A percentile compares a stretch with the other conserved stretches of the same genome.
These are phyloP conservation scores for Podocnemis expansa DNA, from an alignment of 2,113 vertebrate species.

Conservation along the genomic window DNA sequence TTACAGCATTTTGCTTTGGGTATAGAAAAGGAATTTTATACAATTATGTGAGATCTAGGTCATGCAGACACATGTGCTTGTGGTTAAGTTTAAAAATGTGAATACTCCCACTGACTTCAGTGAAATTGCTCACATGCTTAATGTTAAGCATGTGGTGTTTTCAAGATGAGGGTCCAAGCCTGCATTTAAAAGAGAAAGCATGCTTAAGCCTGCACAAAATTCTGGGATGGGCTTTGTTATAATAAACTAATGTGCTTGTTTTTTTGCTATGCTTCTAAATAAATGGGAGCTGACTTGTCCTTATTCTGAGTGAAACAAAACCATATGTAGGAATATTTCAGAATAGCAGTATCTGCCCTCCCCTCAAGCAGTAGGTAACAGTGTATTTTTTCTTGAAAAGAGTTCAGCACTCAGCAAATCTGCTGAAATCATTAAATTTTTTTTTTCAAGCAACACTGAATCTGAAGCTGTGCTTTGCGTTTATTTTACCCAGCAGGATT, in stretches of 20 bases:
- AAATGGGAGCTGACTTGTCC: neutral
- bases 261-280: neutral
- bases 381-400: neutral
- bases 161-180: neutral
- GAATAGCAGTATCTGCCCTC: neutral
- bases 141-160: neutral
- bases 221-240: neutral
- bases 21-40: neutral
- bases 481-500: neutral
- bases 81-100: neutral
- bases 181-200: neutral
- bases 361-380: neutral
- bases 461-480: neutral
- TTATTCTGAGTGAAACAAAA: neutral
- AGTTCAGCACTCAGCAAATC: neutral
- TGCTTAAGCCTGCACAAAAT: neutral
- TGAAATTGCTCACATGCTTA: neutral
- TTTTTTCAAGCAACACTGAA: neutral
- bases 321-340: neutral
- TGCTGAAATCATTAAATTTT: neutral
- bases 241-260: neutral
- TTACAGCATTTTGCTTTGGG: constrained; percentile 10
- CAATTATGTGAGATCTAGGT: constrained; percentile 42
- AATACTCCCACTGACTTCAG: neutral
- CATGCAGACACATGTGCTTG: constrained; percentile 3